A percentile compares a stretch with the other conserved stretches of the same genome.
phyloP scores from a whole-genome alignment of 1,140 invertebrate species.

The Danaus melanippus region DNA sequence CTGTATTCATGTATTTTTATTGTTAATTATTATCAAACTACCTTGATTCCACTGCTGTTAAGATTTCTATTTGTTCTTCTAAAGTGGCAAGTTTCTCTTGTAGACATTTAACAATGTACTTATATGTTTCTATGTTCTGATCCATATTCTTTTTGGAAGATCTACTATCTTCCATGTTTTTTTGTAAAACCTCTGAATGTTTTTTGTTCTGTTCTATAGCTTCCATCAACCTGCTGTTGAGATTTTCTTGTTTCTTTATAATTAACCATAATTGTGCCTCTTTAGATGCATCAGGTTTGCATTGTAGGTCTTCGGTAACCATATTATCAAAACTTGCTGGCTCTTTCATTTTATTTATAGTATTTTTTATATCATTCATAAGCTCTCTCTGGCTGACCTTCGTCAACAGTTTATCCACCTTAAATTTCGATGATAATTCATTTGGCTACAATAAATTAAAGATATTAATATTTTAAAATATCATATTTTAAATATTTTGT shows the following conservation, averaged over 20 bases:
- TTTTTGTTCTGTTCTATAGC: constrained; percentile 40
- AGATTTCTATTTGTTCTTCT: constrained; percentile 62
- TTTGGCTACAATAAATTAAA: constrained; percentile 13
- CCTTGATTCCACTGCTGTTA: constrained; percentile 51
- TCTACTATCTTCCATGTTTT: constrained; percentile 34
- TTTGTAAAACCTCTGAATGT: constrained; percentile 43
- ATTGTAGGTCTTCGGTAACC: constrained; percentile 45
- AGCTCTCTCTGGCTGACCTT: constrained; percentile 43
- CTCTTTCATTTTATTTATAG: constrained; percentile 33
- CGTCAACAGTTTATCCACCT: constrained; percentile 39
- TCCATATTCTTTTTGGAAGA: constrained; percentile 38
- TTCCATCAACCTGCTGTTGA: constrained; percentile 42
- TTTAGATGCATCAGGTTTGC: constrained; percentile 34
- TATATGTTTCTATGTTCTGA: constrained; percentile 43
- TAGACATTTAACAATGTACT: constrained; percentile 58
- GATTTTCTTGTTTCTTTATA: constrained; percentile 55
- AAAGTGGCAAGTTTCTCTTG: constrained; percentile 62
- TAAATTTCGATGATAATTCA: constrained; percentile 16
- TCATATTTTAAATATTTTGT: too few relatives aligned
- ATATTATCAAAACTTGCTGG: constrained; percentile 42
- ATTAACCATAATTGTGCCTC: constrained; percentile 49
- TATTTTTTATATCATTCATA: constrained; percentile 38
- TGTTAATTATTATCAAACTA: constrained; percentile 25
- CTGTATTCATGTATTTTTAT: background rate
- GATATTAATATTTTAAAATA: constrained; percentile 17